A percentile compares a stretch with the other conserved stretches of the same genome.
Conservation (phyloP, 2,888 invertebrate species). For the Nebria salina region DNA sequence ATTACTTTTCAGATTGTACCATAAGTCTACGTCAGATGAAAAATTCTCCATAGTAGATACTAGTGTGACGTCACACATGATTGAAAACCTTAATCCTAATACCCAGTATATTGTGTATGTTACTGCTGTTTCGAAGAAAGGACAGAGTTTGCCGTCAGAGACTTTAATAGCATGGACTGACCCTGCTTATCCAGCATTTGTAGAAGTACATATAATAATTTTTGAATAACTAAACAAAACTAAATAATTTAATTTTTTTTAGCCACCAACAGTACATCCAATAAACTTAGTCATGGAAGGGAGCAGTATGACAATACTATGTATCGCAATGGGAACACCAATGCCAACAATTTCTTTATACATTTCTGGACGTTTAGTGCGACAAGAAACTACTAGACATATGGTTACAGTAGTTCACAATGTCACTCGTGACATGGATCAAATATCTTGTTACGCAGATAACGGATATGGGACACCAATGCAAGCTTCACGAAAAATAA, state of each 20-base stretch:
- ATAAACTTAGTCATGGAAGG: conserved; percentile 85
- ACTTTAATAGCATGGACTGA: conserved; percentile 88
- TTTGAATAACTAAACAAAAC: neutral
- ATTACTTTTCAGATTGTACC: conserved; percentile 69
- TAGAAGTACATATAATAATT: conserved; percentile 70
- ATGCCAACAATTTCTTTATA: conserved; percentile 86
- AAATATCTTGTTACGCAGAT: conserved; percentile 88
- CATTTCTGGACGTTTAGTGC: conserved; percentile 80
- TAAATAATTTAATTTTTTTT: conserved; percentile 49
- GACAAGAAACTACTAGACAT: conserved; percentile 83
- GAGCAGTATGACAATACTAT: conserved; percentile 85
- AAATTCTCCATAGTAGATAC: conserved; percentile 72
- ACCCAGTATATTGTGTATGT: conserved; percentile 85
- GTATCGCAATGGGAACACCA: conserved; percentile 86
- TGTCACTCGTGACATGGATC: conserved; percentile 85
- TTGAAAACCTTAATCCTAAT: conserved; percentile 79
- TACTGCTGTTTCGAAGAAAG: conserved; percentile 73
- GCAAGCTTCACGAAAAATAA: conserved; percentile 83
- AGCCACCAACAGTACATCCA: conserved; percentile 87
- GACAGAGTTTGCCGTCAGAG: conserved; percentile 81
- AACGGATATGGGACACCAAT: conserved; percentile 89
- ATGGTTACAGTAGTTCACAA: conserved; percentile 89
- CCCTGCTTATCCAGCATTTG: conserved; percentile 86
- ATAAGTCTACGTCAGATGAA: conserved; percentile 73
- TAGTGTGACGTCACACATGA: conserved; percentile 74